A percentile compares a stretch with the other conserved stretches of the same genome.
Evolutionary conservation across 2,113 vertebrate genomes (phyloP).

Genomic region (Todiramphus chloris): DNA sequence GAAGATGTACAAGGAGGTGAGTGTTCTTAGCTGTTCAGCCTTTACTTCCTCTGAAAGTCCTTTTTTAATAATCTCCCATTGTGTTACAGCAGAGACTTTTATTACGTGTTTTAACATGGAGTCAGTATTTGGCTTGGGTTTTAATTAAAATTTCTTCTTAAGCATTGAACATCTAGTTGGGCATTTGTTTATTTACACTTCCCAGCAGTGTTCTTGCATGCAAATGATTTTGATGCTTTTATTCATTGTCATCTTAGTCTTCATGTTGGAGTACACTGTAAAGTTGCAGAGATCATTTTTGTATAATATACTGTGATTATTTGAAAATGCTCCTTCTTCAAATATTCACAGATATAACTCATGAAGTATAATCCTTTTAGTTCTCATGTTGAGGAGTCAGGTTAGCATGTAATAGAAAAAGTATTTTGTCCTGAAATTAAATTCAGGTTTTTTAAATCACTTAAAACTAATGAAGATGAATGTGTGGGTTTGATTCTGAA

Average conservation of each 20-base stretch:
- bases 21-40: not conserved
- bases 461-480: not conserved
- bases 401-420: not conserved
- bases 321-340: not conserved
- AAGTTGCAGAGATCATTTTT: not conserved
- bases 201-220: not conserved
- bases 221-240: not conserved
- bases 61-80: not conserved
- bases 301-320: not conserved
- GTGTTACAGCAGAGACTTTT: not conserved
- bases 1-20: not conserved
- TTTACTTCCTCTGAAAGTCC: not conserved
- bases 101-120: not conserved
- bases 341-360: not conserved
- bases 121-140: not conserved
- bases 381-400: not conserved
- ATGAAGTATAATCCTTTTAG: not conserved
- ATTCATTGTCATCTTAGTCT: not conserved
- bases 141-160: not conserved
- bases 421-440: not conserved
- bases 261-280: fast-evolving
- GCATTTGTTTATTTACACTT: not conserved
- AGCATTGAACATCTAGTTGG: not conserved
- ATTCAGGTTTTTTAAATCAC: not conserved
- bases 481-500: not conserved